phyloP scores from a whole-genome alignment of 2,797 vertebrate genomes.

The Chiloscyllium punctatum region DNA sequence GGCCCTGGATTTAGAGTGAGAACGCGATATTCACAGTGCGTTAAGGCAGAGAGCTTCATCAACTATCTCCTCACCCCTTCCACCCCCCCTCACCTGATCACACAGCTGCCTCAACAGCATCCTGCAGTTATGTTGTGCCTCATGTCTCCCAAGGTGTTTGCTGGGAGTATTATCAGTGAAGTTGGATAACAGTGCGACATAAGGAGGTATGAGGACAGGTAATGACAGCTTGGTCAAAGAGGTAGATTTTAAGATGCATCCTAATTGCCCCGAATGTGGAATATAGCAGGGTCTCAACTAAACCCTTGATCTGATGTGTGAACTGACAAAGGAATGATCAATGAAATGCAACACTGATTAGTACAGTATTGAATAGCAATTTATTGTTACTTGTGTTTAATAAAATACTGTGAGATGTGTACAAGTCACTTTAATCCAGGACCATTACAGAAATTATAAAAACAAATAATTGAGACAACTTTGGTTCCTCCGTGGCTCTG shows the following conservation, averaged over 20 bases:
- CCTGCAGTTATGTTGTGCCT: background rate
- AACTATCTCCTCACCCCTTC: background rate
- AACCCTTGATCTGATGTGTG: background rate
- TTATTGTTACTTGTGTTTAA: no score
- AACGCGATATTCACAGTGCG: background rate
- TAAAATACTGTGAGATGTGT: no score
- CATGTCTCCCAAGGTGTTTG: background rate
- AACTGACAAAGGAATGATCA: background rate
- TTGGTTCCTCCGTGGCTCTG: no score
- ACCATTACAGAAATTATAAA: no score
- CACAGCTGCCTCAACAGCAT: background rate
- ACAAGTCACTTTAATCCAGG: no score
- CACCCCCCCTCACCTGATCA: no score
- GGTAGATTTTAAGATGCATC: background rate
- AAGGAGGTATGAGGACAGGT: background rate
- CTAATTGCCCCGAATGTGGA: background rate
- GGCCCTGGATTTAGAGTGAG: background rate
- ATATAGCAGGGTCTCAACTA: background rate
- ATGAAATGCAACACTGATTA: background rate
- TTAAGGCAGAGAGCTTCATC: background rate
- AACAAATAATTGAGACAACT: no score
- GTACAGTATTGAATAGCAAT: no score
- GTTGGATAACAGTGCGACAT: background rate
- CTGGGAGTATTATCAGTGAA: background rate
- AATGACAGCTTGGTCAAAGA: no score